These are phyloP conservation scores for Junco hyemalis DNA, from an alignment of 2,113 vertebrate genomes.

Conservation along the genomic window DNA sequence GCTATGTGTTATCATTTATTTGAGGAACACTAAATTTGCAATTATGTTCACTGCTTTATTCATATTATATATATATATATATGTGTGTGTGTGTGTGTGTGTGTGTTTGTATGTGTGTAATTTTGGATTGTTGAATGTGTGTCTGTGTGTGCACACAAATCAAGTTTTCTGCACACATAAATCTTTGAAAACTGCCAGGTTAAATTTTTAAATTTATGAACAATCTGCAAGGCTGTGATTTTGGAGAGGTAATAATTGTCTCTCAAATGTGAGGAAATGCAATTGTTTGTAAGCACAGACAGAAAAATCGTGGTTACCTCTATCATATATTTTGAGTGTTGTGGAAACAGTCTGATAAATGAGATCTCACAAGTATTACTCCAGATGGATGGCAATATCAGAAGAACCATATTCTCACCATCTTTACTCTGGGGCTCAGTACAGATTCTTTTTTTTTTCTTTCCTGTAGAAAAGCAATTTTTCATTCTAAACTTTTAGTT, in stretches of 20 bases:
- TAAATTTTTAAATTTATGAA: background rate
- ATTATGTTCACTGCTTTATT: background rate
- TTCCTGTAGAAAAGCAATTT: background rate
- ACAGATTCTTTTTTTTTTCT: background rate
- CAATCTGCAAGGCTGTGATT: background rate
- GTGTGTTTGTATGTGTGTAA: background rate
- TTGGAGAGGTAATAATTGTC: background rate
- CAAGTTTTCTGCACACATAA: background rate
- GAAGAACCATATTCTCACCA: background rate
- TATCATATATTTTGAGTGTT: background rate
- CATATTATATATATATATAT: background rate
- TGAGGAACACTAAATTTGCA: background rate
- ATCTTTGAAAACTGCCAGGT: background rate
- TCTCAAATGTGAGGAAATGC: background rate
- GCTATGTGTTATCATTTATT: background rate
- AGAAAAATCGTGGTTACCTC: background rate
- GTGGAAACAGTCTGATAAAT: background rate
- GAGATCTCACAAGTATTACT: background rate
- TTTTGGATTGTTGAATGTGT: background rate
- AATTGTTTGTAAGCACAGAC: background rate
- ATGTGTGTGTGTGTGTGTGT: too few relatives aligned
- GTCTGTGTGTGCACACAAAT: background rate
- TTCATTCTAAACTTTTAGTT: background rate
- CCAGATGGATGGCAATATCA: background rate
- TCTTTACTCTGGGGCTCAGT: background rate